Conservation (phyloP, 2,113 vertebrate genomes). For the Cranoglanis bouderius region DNA sequence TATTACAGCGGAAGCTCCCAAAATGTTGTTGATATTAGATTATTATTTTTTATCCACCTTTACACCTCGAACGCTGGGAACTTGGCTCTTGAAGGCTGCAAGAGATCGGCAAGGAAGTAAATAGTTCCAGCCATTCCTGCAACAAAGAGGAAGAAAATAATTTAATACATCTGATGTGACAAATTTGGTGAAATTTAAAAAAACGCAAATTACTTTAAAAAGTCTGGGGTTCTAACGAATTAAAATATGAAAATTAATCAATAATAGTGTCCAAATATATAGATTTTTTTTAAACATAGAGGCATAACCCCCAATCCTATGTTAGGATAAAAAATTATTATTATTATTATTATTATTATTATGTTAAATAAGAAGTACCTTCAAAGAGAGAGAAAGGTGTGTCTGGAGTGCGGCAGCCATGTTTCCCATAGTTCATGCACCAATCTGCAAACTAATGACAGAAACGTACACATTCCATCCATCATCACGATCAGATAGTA, state of each 20-base stretch:
- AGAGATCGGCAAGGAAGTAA: constrained; percentile 91
- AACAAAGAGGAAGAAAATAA: constrained; percentile 40
- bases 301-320: neutral
- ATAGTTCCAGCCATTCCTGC: constrained; percentile 97
- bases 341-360: neutral
- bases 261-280: neutral
- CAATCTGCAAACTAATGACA: constrained; percentile 90
- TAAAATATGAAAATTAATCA: neutral
- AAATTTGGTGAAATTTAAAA: neutral
- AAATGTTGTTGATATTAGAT: neutral
- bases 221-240: neutral
- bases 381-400: constrained; percentile 96
- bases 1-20: neutral
- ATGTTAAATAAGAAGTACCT: constrained; percentile 76
- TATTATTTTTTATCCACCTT: constrained; percentile 44
- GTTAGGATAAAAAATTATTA: neutral
- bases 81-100: constrained; percentile 83
- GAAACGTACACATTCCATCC: neutral
- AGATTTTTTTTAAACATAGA: neutral
- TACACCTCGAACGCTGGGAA: constrained; percentile 94
- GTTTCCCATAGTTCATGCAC: constrained; percentile 94
- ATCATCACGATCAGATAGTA: neutral
- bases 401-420: constrained; percentile 92
- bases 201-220: neutral
- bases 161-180: neutral